Evolutionary conservation across 2,888 invertebrate species (phyloP).

Genomic region (Platerodrilus igneus): DNA sequence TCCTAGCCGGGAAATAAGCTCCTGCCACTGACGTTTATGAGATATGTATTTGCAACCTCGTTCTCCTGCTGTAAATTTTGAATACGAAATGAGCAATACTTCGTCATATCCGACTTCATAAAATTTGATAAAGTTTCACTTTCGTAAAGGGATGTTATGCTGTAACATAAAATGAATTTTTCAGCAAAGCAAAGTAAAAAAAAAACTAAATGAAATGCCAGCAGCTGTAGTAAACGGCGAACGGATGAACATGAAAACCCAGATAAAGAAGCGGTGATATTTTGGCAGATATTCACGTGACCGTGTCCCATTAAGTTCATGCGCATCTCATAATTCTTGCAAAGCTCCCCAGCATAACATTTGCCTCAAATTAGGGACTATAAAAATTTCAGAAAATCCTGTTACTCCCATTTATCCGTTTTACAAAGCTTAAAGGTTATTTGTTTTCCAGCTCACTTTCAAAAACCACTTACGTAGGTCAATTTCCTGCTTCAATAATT

Average conservation of each 20-base stretch:
- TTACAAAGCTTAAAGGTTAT: no score
- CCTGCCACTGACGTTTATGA: conserved; percentile 47
- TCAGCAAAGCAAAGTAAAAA: conserved; percentile 10
- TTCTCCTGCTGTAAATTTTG: conserved; percentile 25
- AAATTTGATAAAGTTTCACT: conserved; percentile 14
- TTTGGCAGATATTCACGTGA: conserved; percentile 27
- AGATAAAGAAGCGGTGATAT: conserved; percentile 26
- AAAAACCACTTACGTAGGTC: conserved; percentile 2
- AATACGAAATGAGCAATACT: conserved; percentile 33
- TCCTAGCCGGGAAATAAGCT: conserved; percentile 40
- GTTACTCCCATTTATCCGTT: no score
- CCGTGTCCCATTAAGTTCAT: conserved; percentile 26
- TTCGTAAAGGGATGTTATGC: no score
- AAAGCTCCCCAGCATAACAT: conserved; percentile 10
- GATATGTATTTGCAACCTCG: conserved; percentile 39
- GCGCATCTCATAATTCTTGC: conserved; percentile 24
- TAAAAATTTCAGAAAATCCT: conserved; percentile 9
- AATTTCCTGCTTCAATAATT: conserved; percentile 5
- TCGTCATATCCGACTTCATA: conserved; percentile 30
- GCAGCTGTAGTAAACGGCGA: conserved; percentile 17
- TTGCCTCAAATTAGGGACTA: conserved; percentile 13
- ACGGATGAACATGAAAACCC: conserved; percentile 18
- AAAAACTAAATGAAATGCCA: conserved; percentile 22
- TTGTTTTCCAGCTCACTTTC: not conserved
- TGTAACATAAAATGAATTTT: no score